A percentile compares a stretch with the other conserved stretches of the same genome.
phyloP scores from a whole-genome alignment of 1,140 invertebrate genomes.

The Brachionus rotundiformis region DNA sequence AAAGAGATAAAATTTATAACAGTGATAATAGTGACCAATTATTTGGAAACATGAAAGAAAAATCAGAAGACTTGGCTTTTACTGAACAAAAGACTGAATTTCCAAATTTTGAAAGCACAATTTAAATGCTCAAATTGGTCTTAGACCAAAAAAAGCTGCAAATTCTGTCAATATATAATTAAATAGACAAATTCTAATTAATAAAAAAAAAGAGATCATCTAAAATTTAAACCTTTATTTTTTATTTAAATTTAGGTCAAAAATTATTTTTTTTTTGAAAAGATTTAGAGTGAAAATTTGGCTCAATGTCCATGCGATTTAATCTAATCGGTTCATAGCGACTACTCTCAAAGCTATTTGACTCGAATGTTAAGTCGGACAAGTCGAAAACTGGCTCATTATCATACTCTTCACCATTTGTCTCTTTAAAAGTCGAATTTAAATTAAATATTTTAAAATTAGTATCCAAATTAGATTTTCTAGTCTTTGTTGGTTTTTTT shows the following conservation, averaged over 20 bases:
- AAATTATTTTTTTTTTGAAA: neutral
- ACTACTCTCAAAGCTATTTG: slow-evolving; percentile 33
- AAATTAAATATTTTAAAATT: neutral
- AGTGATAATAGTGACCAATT: too few species aligned
- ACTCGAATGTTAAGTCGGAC: slow-evolving; percentile 33
- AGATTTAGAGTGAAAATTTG: neutral
- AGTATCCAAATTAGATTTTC: neutral
- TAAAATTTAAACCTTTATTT: neutral
- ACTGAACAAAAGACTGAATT: too few species aligned
- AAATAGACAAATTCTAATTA: too few species aligned
- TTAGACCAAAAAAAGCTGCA: too few species aligned
- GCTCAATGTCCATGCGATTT: neutral
- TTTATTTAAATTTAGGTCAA: neutral
- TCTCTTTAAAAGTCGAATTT: slow-evolving; percentile 19
- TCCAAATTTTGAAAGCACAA: too few species aligned
- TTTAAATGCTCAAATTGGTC: too few species aligned
- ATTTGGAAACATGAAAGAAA: too few species aligned
- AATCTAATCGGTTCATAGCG: neutral
- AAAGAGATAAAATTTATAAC: too few species aligned
- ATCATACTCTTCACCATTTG: neutral
- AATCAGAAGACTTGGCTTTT: too few species aligned
- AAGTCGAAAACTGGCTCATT: neutral
- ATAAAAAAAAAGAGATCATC: neutral
- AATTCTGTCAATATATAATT: too few species aligned
- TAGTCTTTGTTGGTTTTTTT: neutral